phyloP scores from a whole-genome alignment of 2,113 vertebrate genomes.

The Polypterus bichir region DNA sequence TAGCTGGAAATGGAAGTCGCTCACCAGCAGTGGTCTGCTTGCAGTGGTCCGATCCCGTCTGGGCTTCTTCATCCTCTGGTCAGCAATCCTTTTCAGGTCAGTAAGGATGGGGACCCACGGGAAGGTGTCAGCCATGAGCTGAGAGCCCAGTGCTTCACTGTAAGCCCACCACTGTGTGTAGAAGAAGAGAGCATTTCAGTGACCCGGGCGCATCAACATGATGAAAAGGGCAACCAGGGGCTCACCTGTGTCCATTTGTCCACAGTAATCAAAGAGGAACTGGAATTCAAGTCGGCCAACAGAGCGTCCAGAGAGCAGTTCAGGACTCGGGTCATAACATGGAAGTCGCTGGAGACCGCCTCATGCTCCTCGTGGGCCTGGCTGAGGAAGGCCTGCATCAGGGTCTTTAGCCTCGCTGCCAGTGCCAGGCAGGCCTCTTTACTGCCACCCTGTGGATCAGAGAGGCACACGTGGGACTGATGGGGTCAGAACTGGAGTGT shows the following conservation, averaged over 20 bases:
- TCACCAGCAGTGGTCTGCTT: too few species aligned
- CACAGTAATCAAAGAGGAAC: not conserved
- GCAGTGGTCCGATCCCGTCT: not conserved
- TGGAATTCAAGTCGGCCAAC: not conserved
- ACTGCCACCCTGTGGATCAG: not conserved
- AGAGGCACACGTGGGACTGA: not conserved
- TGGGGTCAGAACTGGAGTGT: too few species aligned
- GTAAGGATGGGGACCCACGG: constrained; percentile 1
- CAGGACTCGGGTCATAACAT: not conserved
- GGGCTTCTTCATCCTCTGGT: not conserved
- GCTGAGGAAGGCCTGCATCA: constrained; percentile 6
- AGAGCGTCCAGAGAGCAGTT: constrained; percentile 4
- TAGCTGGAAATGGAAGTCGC: too few species aligned
- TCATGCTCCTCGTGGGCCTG: not conserved
- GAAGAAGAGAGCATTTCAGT: not conserved
- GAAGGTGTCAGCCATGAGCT: constrained; percentile 3
- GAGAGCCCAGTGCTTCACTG: constrained; percentile 8
- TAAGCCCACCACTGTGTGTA: constrained; percentile 1
- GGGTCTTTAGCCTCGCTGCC: not conserved
- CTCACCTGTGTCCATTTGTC: constrained; percentile 6
- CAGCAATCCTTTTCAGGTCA: not conserved
- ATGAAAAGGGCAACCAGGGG: not conserved
- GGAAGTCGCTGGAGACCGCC: constrained; percentile 1
- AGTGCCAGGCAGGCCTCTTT: not conserved
- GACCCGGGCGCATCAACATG: not conserved